Percentiles rank a stretch among this genome's conserved stretches.
Conservation (phyloP, 1,140 invertebrate species). For the Achatina immaculata region DNA sequence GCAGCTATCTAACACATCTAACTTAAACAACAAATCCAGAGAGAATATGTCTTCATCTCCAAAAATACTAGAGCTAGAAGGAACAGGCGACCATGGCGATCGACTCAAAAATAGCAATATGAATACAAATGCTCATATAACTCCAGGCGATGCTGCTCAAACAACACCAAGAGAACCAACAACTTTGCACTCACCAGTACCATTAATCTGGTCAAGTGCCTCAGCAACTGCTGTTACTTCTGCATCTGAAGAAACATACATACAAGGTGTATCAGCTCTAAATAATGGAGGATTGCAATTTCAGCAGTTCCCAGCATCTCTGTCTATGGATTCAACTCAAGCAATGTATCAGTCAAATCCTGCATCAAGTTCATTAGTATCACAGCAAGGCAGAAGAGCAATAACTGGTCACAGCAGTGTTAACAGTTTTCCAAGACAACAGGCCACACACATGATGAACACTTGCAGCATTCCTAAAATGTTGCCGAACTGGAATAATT, state of each 20-base stretch:
- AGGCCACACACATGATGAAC: conserved; percentile 67
- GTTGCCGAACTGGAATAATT: conserved; percentile 70
- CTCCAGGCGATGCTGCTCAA: conserved; percentile 46
- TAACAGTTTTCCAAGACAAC: conserved; percentile 74
- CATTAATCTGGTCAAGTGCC: conserved; percentile 7
- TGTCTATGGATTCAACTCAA: background rate
- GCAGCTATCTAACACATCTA: conserved; percentile 10
- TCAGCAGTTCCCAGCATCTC: conserved; percentile 71
- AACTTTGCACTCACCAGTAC: background rate
- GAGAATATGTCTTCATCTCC: background rate
- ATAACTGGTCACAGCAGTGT: conserved; percentile 77
- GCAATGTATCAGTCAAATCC: conserved; percentile 12
- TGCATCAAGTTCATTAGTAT: conserved; percentile 7
- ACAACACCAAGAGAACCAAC: conserved; percentile 29
- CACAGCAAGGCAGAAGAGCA: conserved; percentile 72
- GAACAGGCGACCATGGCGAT: background rate
- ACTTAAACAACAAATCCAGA: background rate
- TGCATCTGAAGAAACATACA: conserved; percentile 71
- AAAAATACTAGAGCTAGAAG: background rate
- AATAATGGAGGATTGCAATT: conserved; percentile 72
- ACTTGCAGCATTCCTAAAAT: conserved; percentile 63
- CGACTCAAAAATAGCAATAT: background rate
- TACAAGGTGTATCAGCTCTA: conserved; percentile 71
- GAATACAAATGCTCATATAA: conserved; percentile 10
- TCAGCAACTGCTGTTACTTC: conserved; percentile 53